Percentiles rank a stretch among this genome's conserved stretches.
Conservation (phyloP, 2,113 vertebrate species). For the Peromyscus leucopus region DNA sequence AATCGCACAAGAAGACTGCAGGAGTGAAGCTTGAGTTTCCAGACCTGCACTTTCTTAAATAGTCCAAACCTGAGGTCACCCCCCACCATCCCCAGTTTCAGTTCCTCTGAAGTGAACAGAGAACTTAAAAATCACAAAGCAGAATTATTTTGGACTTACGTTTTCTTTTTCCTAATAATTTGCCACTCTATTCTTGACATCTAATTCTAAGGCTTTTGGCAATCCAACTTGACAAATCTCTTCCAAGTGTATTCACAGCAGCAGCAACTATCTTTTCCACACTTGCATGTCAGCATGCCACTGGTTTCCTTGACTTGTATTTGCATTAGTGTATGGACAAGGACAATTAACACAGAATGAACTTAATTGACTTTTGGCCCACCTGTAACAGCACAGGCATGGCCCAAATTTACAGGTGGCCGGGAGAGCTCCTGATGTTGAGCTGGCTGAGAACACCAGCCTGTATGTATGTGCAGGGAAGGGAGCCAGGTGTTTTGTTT, state of each 20-base stretch:
- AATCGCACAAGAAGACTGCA: background rate
- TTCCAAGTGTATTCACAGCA: conserved; percentile 33
- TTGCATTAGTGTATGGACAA: conserved; percentile 21
- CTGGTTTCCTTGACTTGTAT: background rate
- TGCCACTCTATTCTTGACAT: background rate
- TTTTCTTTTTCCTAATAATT: conserved; percentile 20
- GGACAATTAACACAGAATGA: background rate
- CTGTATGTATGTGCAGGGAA: background rate
- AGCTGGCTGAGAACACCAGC: background rate
- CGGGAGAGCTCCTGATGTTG: background rate
- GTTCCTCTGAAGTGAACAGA: background rate
- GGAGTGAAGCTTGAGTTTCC: background rate
- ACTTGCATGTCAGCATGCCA: background rate
- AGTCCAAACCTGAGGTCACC: background rate
- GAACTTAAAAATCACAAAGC: conserved; percentile 9
- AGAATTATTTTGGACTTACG: background rate
- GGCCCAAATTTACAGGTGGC: background rate
- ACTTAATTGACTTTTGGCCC: background rate
- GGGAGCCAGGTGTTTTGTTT: background rate
- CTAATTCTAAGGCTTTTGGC: background rate
- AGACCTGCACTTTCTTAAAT: background rate
- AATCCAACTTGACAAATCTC: background rate
- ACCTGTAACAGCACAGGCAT: background rate
- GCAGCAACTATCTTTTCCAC: background rate
- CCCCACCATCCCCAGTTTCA: background rate